phyloP scores from a whole-genome alignment of 2,113 vertebrate genomes.

The Phaethon lepturus region DNA sequence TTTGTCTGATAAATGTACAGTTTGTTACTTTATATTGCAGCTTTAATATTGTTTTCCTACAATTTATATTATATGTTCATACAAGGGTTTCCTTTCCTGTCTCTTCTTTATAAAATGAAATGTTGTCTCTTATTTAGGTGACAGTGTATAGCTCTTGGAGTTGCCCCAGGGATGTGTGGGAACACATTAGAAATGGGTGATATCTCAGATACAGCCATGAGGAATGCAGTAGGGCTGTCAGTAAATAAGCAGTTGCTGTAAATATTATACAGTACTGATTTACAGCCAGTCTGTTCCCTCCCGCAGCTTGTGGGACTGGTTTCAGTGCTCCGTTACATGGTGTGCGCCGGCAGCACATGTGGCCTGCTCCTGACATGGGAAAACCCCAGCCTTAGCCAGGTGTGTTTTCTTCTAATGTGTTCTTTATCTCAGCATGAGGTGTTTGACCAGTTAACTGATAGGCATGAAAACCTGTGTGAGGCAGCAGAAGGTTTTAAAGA shows the following conservation, averaged over 20 bases:
- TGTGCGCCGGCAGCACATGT: rapidly evolving
- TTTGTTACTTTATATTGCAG: not conserved
- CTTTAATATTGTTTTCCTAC: not conserved
- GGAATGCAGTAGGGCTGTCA: not conserved
- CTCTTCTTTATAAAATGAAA: not conserved
- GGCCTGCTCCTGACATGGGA: not conserved
- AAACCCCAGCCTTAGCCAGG: not conserved
- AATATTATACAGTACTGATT: not conserved
- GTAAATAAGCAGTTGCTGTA: not conserved
- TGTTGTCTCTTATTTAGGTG: not conserved
- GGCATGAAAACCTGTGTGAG: not conserved
- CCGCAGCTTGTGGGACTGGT: not conserved
- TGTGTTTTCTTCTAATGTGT: not conserved
- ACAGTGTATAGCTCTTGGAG: not conserved
- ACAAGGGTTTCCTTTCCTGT: not conserved
- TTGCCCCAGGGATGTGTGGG: not conserved
- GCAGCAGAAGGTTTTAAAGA: not conserved
- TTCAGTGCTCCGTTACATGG: not conserved
- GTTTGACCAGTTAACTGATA: not conserved
- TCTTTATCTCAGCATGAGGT: not conserved
- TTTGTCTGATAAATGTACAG: not conserved
- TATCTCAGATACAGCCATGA: not conserved
- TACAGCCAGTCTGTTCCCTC: not conserved
- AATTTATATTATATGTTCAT: not conserved
- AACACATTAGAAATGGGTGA: not conserved